Evolutionary conservation across 2,888 invertebrate genomes (phyloP), one percentile per base, ranked within the genome.

Genomic region (Unio pictorum): DNA sequence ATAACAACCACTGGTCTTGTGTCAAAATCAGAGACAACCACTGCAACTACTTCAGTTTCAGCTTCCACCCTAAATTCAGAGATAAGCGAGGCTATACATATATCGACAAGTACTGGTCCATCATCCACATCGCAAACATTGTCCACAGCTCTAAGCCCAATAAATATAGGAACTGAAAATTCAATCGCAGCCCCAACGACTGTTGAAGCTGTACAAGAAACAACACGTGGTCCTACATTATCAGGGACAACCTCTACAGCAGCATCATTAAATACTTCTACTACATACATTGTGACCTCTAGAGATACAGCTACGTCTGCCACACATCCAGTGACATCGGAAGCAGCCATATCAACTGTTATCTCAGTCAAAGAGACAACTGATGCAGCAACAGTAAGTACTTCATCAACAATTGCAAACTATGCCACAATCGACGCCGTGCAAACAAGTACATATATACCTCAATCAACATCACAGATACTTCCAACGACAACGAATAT

Each of bases 331-430:
- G 64, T 55, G 56, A 11, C 56, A 45, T 55, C 59, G 57, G 28
- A 64, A 45, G 26, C n/a, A 63, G 20, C 64, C 23, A 11, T 26
- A 34, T 66, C 68, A 62, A 66, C 69, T 18, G 56, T 54, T 4
- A 61, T 55, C 45, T 11, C 67, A 55, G 28, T 61, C 17, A 17
- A 28, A 7, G 55, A 26, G 54, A 30, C 61, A 61, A 8, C 26
- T 2, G n/a, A 23, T 23, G n/a, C 28, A 45, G 17, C 56, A 20
- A 45, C 57, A n/a, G 45, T 3, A 11, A 15, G 11, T 11, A 58
- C 58, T 30, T 18, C 57, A 15, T 18, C 15, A 58, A 30, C 57
- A 15, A 30, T 15, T 18, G 18, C 15, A 45, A 45, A 15, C 45
- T 0, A 45, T 45, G 45, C 3, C 8, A 45, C 45, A 45, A 45